These are phyloP conservation scores for Pollachius pollachius DNA, from an alignment of 2,113 vertebrate species.

Conservation along the genomic window DNA sequence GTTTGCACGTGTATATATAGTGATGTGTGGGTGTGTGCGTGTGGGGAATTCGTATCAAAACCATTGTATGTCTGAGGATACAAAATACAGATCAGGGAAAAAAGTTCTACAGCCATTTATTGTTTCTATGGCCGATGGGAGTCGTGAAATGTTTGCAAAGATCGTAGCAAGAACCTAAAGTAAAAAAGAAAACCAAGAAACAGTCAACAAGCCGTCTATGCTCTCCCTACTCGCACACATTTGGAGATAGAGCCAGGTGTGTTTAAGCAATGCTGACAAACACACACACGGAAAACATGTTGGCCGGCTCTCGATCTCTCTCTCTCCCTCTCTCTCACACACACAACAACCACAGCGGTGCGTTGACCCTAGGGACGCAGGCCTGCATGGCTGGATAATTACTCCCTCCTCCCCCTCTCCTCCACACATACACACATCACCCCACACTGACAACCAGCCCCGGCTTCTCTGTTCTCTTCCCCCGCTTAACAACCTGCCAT, in stretches of 20 bases:
- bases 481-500: slow-evolving; percentile 65
- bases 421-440: slow-evolving; percentile 19
- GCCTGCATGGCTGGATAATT: slow-evolving; percentile 67
- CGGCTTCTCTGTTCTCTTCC: neutral
- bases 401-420: slow-evolving; percentile 42
- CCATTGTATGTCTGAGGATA: no score
- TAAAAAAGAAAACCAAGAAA: no score
- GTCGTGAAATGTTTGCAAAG: no score
- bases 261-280: slow-evolving; percentile 34
- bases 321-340: slow-evolving; percentile 8
- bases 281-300: slow-evolving; percentile 4
- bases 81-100: no score
- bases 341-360: slow-evolving; percentile 22
- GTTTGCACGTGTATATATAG: no score
- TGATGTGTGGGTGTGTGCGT: no score
- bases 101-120: no score
- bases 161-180: no score
- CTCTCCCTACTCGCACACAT: slow-evolving; percentile 33
- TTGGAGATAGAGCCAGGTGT: slow-evolving; percentile 52
- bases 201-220: no score
- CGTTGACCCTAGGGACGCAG: slow-evolving; percentile 57
- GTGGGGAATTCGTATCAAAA: no score
- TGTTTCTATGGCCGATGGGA: no score
- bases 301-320: slow-evolving; percentile 3
- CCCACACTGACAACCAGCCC: slow-evolving; percentile 21